Base-by-base conservation (phyloP, 1,140 invertebrate genomes). In the Galendromus occidentalis region DNA sequence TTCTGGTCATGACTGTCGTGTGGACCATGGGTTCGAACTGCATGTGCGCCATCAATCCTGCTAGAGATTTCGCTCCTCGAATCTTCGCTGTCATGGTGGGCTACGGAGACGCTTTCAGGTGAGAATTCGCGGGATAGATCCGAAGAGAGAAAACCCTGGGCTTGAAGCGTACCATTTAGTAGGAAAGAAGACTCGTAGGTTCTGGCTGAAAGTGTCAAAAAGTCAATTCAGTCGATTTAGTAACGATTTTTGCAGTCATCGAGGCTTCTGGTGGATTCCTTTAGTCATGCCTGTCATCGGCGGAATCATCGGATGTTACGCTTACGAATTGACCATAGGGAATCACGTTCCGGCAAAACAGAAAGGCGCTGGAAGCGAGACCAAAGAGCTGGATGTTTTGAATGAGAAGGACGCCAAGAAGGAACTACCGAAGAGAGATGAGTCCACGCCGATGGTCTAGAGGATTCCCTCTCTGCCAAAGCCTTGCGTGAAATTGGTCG, bases 21-120 rank as follows among this genome's bases (percentile, higher is more conserved):
- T 74, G 80, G 71, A 74, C 79, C n/a, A 80, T 80, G 68, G 78
- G 77, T 2, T 73, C 74, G 42, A 84, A 84, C 72, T 81, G 80
- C 66, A 82, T 82, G 25, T 81, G 79, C 66, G 79, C 81, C 2
- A 75, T 84, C 55, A 84, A 84, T 72, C 82, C 82, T 7, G 82
- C 82, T 18, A 71, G 82, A 64, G 82, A 84, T 71, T 72, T 84
- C 6, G 76, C 77, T 0, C 82, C 83, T 7, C 71, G 82, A 39
- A 66, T 81, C 22, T 82, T 83, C 70, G 78, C 78, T 1, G 69
- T 75, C 1, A 68, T 80, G 2, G 77, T 76, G 44, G 82, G 82
- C 30, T 82, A 59, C 22, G 4, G 25, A 9, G 51, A 59, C 2
- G 51, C 51, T 17, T 25, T 59, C 20, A 59, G 51, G 51, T 59